Conservation (phyloP, 2,113 vertebrate species). For the Rhadina sibilatrix region DNA sequence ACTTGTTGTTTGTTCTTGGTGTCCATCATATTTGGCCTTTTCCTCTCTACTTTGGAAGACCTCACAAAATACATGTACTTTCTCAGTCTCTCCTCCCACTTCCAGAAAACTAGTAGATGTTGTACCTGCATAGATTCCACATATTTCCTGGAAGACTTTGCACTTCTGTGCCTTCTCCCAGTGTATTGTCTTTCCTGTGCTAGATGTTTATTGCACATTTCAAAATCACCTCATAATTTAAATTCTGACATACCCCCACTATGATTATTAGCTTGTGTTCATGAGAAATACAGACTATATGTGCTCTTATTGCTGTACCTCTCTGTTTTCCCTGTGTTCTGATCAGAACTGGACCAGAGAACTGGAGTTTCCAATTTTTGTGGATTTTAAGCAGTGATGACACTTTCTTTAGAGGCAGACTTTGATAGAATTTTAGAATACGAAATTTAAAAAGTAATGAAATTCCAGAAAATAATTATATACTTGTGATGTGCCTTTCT, state of each 20-base stretch:
- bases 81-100: not conserved
- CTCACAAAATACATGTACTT: not conserved
- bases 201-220: not conserved
- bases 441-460: not conserved
- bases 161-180: not conserved
- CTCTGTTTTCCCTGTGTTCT: not conserved
- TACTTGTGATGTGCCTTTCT: not conserved
- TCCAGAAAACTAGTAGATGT: not conserved
- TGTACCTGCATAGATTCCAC: not conserved
- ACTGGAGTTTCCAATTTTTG: not conserved
- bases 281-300: not conserved
- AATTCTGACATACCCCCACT: not conserved
- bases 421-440: not conserved
- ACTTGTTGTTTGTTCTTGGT: not conserved
- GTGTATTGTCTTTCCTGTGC: not conserved
- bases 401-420: not conserved
- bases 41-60: not conserved
- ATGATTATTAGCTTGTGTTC: not conserved
- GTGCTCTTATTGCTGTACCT: not conserved
- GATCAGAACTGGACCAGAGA: not conserved
- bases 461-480: not conserved
- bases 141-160: not conserved
- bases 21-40: not conserved
- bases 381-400: not conserved
- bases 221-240: not conserved